These are phyloP conservation scores for Epizoanthus illoricatus DNA, from an alignment of 92 coral and sea anemone species.

Conservation along the genomic window DNA sequence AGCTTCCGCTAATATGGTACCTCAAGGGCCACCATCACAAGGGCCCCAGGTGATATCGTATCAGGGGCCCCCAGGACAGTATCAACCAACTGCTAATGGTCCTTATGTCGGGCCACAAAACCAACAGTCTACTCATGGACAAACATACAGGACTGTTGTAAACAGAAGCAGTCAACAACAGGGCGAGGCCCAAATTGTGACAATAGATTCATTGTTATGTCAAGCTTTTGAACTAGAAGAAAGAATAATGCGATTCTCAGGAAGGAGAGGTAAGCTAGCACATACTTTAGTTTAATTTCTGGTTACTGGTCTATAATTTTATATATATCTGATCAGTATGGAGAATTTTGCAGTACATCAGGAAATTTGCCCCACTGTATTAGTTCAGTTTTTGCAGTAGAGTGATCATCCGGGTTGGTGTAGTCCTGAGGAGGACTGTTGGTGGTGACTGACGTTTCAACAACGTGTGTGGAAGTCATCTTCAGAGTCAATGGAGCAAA, in stretches of 20 bases:
- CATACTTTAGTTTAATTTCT: not conserved
- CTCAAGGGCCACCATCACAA: conserved; percentile 19
- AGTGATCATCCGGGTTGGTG: no score
- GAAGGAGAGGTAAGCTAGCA: conserved; percentile 78
- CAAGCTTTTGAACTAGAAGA: conserved; percentile 84
- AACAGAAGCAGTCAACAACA: conserved; percentile 3
- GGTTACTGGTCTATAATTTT: not conserved
- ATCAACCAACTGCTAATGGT: conserved; percentile 5
- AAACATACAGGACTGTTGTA: not conserved
- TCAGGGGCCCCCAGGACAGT: not conserved
- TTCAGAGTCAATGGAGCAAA: no score
- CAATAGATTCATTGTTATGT: conserved; percentile 81
- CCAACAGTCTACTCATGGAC: conserved; percentile 3
- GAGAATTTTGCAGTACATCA: no score
- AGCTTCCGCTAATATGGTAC: conserved; percentile 31
- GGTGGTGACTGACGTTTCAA: no score
- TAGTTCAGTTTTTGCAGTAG: no score
- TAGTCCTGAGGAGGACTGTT: no score
- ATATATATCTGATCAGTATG: not conserved
- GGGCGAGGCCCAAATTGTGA: conserved; percentile 56
- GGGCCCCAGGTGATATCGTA: conserved; percentile 36
- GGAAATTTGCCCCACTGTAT: no score
- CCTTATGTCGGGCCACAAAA: not conserved
- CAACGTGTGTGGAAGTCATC: no score
- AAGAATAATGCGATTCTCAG: conserved; percentile 70